Conservation (phyloP, 2,888 invertebrate genomes). For the Acrobeloides nanus region DNA sequence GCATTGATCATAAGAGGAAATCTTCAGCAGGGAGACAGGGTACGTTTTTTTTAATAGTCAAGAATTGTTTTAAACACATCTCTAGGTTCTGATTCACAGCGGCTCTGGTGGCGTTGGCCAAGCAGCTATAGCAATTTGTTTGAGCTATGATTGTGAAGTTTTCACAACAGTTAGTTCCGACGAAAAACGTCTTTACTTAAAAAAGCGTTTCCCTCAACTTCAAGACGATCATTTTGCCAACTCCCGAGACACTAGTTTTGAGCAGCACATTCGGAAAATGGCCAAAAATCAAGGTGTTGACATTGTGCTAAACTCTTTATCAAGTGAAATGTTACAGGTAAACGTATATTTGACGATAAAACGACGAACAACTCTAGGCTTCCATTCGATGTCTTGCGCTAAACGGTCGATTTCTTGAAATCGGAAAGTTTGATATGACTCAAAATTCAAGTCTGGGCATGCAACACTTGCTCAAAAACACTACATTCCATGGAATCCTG, state of each 20-base stretch:
- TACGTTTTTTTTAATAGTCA: no score
- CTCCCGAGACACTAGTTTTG: constrained; percentile 81
- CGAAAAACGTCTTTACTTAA: constrained; percentile 65
- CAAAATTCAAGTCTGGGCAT: background rate
- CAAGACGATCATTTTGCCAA: constrained; percentile 74
- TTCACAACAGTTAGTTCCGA: constrained; percentile 66
- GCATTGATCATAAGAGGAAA: constrained; percentile 74
- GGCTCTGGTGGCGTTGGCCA: constrained; percentile 79
- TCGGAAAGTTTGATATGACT: background rate
- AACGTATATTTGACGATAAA: no score
- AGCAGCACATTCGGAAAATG: constrained; percentile 71
- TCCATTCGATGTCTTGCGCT: background rate
- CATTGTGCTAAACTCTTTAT: background rate
- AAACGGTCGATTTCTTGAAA: background rate
- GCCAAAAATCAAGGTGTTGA: background rate
- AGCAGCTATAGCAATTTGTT: constrained; percentile 83
- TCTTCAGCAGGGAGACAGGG: no score
- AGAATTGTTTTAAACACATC: no score
- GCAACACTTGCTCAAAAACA: background rate
- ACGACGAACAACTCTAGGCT: no score
- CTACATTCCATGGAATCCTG: background rate
- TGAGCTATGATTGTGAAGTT: constrained; percentile 76
- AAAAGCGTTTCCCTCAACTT: constrained; percentile 73
- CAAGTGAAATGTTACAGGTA: background rate
- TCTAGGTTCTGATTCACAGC: constrained; percentile 57